Evolutionary conservation across 1,140 invertebrate genomes (phyloP).

Genomic region (Idris sp.): DNA sequence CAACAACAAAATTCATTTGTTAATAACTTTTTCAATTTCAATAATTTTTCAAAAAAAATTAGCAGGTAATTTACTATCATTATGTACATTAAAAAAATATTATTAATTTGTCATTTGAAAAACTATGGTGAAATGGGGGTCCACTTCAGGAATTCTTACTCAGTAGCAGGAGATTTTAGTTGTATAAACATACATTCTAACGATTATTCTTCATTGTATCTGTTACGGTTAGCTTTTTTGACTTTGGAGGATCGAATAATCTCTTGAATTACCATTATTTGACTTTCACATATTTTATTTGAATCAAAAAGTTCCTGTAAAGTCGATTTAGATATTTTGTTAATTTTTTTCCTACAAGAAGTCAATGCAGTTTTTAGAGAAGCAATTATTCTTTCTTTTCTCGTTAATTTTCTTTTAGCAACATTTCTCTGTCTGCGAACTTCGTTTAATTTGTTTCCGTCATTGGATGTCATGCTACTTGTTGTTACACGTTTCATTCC

Average conservation of each 20-base stretch:
- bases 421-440: background rate
- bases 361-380: background rate
- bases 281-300: background rate
- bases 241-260: background rate
- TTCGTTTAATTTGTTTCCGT: background rate
- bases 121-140: too few species aligned
- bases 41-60: too few species aligned
- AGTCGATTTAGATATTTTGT: background rate
- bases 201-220: too few species aligned
- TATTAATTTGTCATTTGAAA: too few species aligned
- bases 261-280: conserved; percentile 1
- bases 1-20: too few species aligned
- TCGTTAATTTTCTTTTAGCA: background rate
- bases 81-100: too few species aligned
- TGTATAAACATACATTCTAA: too few species aligned
- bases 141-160: too few species aligned
- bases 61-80: too few species aligned
- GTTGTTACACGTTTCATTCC: conserved; percentile 1
- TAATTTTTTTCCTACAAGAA: background rate
- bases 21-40: too few species aligned
- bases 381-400: background rate
- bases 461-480: background rate
- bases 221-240: background rate
- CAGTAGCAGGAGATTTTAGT: too few species aligned
- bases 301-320: background rate